A percentile compares a stretch with the other conserved stretches of the same genome.
These are phyloP conservation scores for Phania funesta DNA, from an alignment of 2,888 invertebrate genomes.

Conservation along the genomic window DNA sequence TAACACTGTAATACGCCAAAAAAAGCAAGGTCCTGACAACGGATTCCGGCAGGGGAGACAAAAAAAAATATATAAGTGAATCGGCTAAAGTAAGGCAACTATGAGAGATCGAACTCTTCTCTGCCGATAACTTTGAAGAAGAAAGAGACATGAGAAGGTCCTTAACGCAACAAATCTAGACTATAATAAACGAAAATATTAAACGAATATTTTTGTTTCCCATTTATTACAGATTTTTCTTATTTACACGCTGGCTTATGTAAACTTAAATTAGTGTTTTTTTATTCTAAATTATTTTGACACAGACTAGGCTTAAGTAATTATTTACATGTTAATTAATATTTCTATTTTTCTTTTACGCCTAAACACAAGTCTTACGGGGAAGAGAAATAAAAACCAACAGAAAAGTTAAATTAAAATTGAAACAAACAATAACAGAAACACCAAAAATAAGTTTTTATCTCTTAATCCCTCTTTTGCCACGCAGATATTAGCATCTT, in stretches of 20 bases:
- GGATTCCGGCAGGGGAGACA: too few species aligned
- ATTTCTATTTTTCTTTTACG: constrained; percentile 5
- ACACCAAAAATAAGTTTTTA: too few species aligned
- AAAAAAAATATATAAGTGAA: too few species aligned
- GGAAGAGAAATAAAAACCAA: not conserved
- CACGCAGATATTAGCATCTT: not conserved
- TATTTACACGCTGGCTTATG: constrained; percentile 40
- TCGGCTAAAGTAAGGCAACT: too few species aligned
- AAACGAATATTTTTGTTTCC: not conserved
- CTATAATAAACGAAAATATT: not conserved
- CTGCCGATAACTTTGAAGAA: too few species aligned
- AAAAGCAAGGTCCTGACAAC: too few species aligned
- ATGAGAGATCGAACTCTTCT: too few species aligned
- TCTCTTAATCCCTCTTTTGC: not conserved
- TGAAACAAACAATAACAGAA: too few species aligned
- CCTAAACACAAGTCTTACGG: constrained; percentile 5
- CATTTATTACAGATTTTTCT: constrained; percentile 4
- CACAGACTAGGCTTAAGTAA: constrained; percentile 31
- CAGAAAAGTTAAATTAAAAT: too few species aligned
- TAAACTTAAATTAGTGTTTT: constrained; percentile 14
- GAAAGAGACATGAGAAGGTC: not conserved
- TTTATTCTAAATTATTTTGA: constrained; percentile 19
- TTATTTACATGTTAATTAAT: constrained; percentile 10
- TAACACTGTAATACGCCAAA: too few species aligned
- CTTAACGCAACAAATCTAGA: not conserved